Conservation (phyloP, 2,113 vertebrate genomes). For the Lepus americanus region DNA sequence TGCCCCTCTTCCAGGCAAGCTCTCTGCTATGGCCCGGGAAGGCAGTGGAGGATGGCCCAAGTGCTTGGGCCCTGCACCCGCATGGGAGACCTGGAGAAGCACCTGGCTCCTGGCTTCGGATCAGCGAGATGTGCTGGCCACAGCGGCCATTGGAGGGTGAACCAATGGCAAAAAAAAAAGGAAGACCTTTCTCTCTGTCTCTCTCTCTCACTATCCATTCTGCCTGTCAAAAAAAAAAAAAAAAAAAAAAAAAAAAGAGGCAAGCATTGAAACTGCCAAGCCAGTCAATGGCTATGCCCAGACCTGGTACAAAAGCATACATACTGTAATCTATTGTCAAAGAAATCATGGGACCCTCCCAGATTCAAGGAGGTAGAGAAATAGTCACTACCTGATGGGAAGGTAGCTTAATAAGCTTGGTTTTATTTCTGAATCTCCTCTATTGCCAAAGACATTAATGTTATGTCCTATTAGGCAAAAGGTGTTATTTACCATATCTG, state of each 20-base stretch:
- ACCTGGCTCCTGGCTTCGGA: no score
- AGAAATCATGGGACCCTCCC: not conserved
- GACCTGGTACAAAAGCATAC: not conserved
- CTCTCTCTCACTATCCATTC: no score
- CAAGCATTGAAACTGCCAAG: conserved; percentile 16
- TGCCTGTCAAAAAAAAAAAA: no score
- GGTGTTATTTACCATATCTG: conserved; percentile 30
- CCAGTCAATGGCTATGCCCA: not conserved
- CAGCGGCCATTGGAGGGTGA: no score
- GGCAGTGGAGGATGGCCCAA: no score
- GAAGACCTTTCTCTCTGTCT: no score
- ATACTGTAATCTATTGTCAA: not conserved
- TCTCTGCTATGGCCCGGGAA: no score
- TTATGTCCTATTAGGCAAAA: not conserved
- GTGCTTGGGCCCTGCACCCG: no score
- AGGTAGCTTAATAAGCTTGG: conserved; percentile 2
- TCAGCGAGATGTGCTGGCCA: no score
- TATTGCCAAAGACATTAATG: conserved; percentile 42
- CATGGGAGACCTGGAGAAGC: no score
- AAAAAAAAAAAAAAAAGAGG: not conserved
- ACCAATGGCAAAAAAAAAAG: no score
- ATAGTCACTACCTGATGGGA: not conserved
- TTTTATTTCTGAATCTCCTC: conserved; percentile 56
- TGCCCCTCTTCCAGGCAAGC: no score
- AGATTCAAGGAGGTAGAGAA: not conserved